Evolutionary conservation across 2,113 vertebrate genomes (phyloP).

Genomic region (Chitala chitala): DNA sequence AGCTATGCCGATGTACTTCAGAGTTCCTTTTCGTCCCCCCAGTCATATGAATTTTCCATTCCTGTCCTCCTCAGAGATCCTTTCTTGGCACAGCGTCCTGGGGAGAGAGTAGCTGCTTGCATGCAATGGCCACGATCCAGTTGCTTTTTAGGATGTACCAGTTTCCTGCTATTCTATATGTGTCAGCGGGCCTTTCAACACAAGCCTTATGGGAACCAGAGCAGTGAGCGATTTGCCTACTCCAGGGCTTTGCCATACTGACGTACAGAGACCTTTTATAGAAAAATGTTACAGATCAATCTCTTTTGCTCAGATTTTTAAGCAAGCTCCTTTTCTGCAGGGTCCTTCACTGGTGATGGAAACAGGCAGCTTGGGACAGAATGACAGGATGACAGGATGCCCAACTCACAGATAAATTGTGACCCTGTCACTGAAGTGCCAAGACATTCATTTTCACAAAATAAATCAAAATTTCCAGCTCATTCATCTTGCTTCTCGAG

Average conservation of each 20-base stretch:
- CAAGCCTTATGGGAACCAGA: slow-evolving; percentile 42
- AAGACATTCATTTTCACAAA: slow-evolving; percentile 38
- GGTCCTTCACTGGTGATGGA: slow-evolving; percentile 46
- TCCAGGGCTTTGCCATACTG: slow-evolving; percentile 25
- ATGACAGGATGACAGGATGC: slow-evolving; percentile 56
- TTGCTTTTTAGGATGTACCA: slow-evolving; percentile 46
- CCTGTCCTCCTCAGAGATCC: slow-evolving; percentile 26
- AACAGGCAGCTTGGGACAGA: slow-evolving; percentile 42
- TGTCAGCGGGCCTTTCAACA: slow-evolving; percentile 49
- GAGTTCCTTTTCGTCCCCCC: background rate
- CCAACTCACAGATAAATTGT: slow-evolving; percentile 55
- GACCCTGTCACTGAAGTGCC: slow-evolving; percentile 40
- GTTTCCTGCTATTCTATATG: slow-evolving; percentile 60
- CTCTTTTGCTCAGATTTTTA: slow-evolving; percentile 20
- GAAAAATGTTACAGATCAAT: slow-evolving; percentile 33
- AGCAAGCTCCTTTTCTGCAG: slow-evolving; percentile 39
- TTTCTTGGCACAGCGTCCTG: slow-evolving; percentile 22
- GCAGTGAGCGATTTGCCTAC: slow-evolving; percentile 50
- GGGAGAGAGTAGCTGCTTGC: slow-evolving; percentile 32
- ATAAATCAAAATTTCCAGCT: background rate
- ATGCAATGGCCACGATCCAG: slow-evolving; percentile 43
- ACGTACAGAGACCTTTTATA: slow-evolving; percentile 38
- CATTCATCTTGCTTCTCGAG: background rate
- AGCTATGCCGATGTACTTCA: slow-evolving; percentile 19
- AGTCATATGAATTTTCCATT: slow-evolving; percentile 28